Evolutionary conservation across 2,113 vertebrate species (phyloP).

Genomic region (Calonectris borealis): DNA sequence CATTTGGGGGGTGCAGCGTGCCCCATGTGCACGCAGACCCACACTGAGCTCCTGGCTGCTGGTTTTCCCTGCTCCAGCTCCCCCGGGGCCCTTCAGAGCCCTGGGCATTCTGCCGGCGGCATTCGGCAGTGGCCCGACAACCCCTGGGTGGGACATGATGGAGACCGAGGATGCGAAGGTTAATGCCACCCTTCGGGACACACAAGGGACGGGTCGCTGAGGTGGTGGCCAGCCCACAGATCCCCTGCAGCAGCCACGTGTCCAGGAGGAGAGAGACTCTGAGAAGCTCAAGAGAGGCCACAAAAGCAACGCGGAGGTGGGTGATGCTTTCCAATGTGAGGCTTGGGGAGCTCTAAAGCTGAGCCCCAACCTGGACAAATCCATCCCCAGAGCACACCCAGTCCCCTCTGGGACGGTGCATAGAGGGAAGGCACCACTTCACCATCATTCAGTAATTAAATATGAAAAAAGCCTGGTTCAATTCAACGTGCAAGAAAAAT

Average conservation of each 20-base stretch:
- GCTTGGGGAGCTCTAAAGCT: background rate
- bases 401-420: rapidly evolving
- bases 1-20: background rate
- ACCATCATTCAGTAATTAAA: background rate
- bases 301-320: background rate
- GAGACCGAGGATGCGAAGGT: background rate
- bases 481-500: background rate
- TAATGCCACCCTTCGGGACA: background rate
- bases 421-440: background rate
- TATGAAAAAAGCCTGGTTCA: background rate
- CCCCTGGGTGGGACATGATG: rapidly evolving
- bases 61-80: background rate
- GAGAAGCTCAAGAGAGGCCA: background rate
- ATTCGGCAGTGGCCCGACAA: rapidly evolving
- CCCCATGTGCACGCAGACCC: background rate
- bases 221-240: background rate
- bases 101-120: rapidly evolving
- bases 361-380: background rate
- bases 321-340: rapidly evolving
- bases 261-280: background rate
- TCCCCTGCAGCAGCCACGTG: background rate
- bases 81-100: background rate
- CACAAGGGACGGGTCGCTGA: background rate
- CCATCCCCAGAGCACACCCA: rapidly evolving
- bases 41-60: background rate